Evolutionary conservation across 1,140 invertebrate genomes (phyloP), one percentile per base, ranked within the genome.

Genomic region (Musca domestica): DNA sequence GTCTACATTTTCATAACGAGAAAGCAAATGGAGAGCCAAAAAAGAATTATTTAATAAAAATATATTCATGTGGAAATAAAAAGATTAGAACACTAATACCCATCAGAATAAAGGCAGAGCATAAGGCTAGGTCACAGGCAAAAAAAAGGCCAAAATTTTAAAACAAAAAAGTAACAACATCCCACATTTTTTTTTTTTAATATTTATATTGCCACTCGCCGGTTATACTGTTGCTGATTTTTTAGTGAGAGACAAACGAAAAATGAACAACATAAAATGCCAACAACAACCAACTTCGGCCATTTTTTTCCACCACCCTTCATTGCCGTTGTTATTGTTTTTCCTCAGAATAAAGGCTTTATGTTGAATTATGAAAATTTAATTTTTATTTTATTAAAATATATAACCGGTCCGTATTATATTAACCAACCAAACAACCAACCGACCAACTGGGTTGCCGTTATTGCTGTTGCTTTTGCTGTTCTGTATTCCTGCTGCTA

Each of bases 1-100:
- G 34, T 41, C 10, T 41, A 5, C 6, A 41, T 41, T 41, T 41
- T 3, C 34, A 41, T 12, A 9, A 2, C 34, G 10, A n/a, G n/a
- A 41, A 41, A 12, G 34, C 34, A 41, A 41, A 41, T 41, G 34
- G 34, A 41, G 10, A 27, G 25, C 23, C 49, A 5, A 58, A 27
- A 30, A n/a, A 56, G 12, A 56, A 56, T 22, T 56, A 56, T 61
- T 61, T 61, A 61, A 61, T 61, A 61, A 61, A 61, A 61, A 61
- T 61, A 61, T 41, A 61, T 61, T 61, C 56, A 61, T 61, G 56
- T 61, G 27, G 56, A 61, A 61, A 61, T 41, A 61, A 61, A 61
- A 61, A 61, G 56, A 61, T 61, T 61, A 61, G 56, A 61, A 61
- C 56, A 30, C 56, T 61, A 61, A 61, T 61, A 61, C 56, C 56